Evolutionary conservation across 2,888 invertebrate genomes (phyloP), one percentile per base, ranked within the genome.

Genomic region (Augiades crinisus): DNA sequence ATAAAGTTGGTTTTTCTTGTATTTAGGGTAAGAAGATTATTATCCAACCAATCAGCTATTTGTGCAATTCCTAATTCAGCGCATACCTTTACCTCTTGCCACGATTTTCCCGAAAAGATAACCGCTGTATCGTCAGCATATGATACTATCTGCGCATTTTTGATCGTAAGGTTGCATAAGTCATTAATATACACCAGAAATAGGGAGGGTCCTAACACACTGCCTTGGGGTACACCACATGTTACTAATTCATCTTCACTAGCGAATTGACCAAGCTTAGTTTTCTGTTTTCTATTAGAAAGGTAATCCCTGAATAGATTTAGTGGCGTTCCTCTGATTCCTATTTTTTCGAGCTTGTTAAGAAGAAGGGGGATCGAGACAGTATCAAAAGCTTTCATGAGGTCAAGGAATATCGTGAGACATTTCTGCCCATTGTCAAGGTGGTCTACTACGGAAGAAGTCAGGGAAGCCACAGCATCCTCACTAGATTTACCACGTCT

Each of bases 1-100:
- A 50, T 43, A 17, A 16, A 50, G 16, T 34, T 50, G 4, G 43
- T 43, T 50, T 50, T 47, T 0, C 5, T 2, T 19, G 24, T 43
- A 12, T 31, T 31, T 31, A 31, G 5, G 5, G 30, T 43, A 4
- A 41, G 27, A 0, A 41, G n/a, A 12, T 41, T 41, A n/a, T 30
- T 10, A 7, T 30, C 12, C 5, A 41, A 6, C 30, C 30, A 27
- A 5, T 1, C 4, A 10, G 17, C 41, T 3, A 43, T 16, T 17
- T 30, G 30, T 1, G 41, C 3, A 16, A 43, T 16, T 6, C 43
- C 43, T 30, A 7, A 1, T 17, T 41, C 30, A 4, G 43, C 10
- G 3, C 2, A n/a, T 5, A 3, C 10, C n/a, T 30, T 41, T n/a
- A 16, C 30, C 5, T 30, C 16, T 5, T 41, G 1, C 41, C 41